Base-by-base conservation (phyloP, 2,888 invertebrate species). In the Cacoxenus indagator region DNA sequence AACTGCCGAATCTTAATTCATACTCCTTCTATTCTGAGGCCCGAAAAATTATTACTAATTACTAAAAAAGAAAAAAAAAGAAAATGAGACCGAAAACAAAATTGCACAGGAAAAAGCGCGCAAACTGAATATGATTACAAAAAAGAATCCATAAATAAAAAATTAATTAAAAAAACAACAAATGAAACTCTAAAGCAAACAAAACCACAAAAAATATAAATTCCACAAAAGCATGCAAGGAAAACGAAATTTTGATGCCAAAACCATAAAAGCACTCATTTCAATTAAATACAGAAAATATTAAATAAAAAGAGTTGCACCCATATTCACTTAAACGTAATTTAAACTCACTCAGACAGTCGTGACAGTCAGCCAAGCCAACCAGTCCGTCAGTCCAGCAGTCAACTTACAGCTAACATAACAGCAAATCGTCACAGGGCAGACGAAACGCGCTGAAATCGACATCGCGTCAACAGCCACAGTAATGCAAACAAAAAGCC, bases 1-100 rank as follows among this genome's bases (percentile, higher is more conserved):
- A 85, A 85, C 85, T 85, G 85, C 85, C 85, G 85, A 85, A 85
- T 85, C 85, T 85, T 85, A 85, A 85, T 84, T 85, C 85, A 85
- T 85, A 85, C 85, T 85, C 85, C 85, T 85, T 85, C 85, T 85
- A 74, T 84, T 74, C 83, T 80, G 82, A 84, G 83, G 84, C 24
- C 22, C 17, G 22, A 51, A 22, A 83, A 80, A 81, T n/a, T n/a
- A n/a, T n/a, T n/a, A n/a, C n/a, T n/a, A n/a, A n/a, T n/a, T n/a
- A n/a, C 76, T 78, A 73, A 69, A 65, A 70, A 67, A 64, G 65
- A 57, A 54, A 67, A 64, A 64, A 37, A 31, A 45, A 54, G 37
- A 31, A 48, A 29, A 55, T 19, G 27, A 24, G 37, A 51, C 31
- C 37, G 31, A 46, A 54, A 71, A 24, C 19, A 55, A 61, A 66